Base-by-base conservation (phyloP, 2,888 invertebrate species). In the Aspidiotus rigidus region DNA sequence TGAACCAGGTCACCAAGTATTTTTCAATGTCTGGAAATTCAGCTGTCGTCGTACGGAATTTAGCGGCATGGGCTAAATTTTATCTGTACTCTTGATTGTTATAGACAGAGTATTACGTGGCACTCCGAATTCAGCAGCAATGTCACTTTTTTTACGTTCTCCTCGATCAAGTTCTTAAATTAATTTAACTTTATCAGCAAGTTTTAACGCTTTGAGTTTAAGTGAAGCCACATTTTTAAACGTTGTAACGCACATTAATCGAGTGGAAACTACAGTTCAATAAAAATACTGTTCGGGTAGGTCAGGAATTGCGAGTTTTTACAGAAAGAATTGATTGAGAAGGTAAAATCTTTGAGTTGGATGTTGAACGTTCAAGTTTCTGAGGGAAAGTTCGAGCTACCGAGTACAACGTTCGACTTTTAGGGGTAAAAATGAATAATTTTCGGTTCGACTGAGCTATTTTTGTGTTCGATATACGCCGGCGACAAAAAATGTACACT, bases 21-120 rank as follows among this genome's bases (percentile, higher is more conserved):
- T 72, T 54, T 53, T 73, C 72, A 62, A 74, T 57, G 54, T 69
- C 69, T 70, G 56, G 66, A 71, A 61, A 64, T 53, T 71, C 67
- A 69, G 69, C 60, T 53, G 66, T 62, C 42, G 42, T 64, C 56
- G 44, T 49, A 28, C 59, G 66, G 49, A 44, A 44, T 44, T 55
- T 69, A 49, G 53, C 64, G 16, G 44, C 57, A 11, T 41, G 9
- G 44, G 11, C 15, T 16, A 67, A n/a, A 64, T 62, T 44, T 70
- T 69, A 57, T 71, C 69, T 64, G 69, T 71, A 62, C 71, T 59
- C 62, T 73, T 72, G 57, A 66, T 64, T 44, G 72, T 72, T 60
- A 71, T 73, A 57, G 71, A 66, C 63, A 72, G 61, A 62, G 70
- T 73, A 70, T 54, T n/a, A 69, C 69, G 42, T 67, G 73, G 71